phyloP scores from a whole-genome alignment of 2,113 vertebrate genomes.

The human region GRCh38 chr4:19272501-19273000 shows the following conservation, averaged over 20 bases:
- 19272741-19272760: constrained; percentile 24
- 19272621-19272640: background rate
- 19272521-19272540: constrained; percentile 40
- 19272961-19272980: background rate
- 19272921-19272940: constrained; percentile 2
- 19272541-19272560: constrained; percentile 45
- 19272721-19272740: background rate
- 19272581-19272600: constrained; percentile 23
- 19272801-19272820: constrained; percentile 6
- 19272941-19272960: background rate
- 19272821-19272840: background rate
- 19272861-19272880: constrained; percentile 16
- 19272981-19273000: background rate
- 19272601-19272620: constrained; percentile 44
- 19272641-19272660: background rate
- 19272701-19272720: background rate
- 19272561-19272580: constrained; percentile 8
- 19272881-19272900: constrained; percentile 32
- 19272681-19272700: background rate
- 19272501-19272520: background rate
- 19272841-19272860: background rate
- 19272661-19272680: background rate
- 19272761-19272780: background rate
- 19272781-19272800: constrained; percentile 14
- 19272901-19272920: background rate